A percentile compares a stretch with the other conserved stretches of the same genome.
Evolutionary conservation across 1,140 invertebrate species (phyloP).

Genomic region (Eumaeus atala): DNA sequence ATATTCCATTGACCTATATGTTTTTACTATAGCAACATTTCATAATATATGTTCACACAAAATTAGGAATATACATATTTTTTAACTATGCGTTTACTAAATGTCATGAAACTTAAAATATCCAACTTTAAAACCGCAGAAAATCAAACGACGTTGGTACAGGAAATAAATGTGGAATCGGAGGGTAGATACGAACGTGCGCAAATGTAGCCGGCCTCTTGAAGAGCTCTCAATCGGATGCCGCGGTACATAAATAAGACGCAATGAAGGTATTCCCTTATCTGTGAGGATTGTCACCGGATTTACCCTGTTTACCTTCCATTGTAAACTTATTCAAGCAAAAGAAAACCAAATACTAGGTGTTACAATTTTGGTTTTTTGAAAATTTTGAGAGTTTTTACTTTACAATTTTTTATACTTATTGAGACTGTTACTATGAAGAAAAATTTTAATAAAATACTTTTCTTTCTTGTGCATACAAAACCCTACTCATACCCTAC

Average conservation of each 20-base stretch:
- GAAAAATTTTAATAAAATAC: no score
- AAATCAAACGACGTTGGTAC: constrained; percentile 36
- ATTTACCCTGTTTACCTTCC: constrained; percentile 27
- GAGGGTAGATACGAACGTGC: constrained; percentile 64
- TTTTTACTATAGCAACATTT: no score
- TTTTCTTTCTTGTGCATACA: no score
- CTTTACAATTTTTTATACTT: no score
- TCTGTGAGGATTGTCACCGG: constrained; percentile 39
- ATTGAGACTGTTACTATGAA: no score
- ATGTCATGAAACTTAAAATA: not conserved
- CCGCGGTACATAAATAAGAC: constrained; percentile 65
- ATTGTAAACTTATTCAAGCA: constrained; percentile 20
- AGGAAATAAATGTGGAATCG: constrained; percentile 64
- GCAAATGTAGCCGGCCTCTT: constrained; percentile 49
- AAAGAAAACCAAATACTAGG: no score
- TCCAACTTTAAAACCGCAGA: constrained; percentile 44
- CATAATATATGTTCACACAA: no score
- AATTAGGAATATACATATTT: no score
- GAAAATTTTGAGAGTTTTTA: no score
- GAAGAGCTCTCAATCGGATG: constrained; percentile 63
- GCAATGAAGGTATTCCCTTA: constrained; percentile 58
- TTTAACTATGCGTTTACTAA: not conserved
- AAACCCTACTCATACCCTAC: no score
- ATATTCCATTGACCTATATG: no score
- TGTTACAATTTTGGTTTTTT: no score